phyloP scores from a whole-genome alignment of 2,888 invertebrate genomes.

The Sisyra nigra region DNA sequence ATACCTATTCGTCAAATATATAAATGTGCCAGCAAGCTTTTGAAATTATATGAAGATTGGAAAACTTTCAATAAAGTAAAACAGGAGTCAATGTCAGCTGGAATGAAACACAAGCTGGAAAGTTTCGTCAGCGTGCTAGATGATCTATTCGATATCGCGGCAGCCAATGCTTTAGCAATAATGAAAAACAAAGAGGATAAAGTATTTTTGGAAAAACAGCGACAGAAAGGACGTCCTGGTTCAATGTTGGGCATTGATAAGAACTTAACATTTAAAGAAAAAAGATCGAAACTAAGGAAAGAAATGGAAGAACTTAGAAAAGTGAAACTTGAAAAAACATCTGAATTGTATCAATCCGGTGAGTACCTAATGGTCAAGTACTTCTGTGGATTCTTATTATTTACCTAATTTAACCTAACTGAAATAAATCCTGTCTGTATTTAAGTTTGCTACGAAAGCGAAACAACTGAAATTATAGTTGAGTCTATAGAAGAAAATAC shows the following conservation, averaged over 20 bases:
- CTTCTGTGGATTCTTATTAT: neutral
- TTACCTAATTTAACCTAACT: slow-evolving; percentile 3
- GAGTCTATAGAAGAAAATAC: too few species aligned
- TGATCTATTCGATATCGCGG: slow-evolving; percentile 2
- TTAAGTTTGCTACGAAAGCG: too few species aligned
- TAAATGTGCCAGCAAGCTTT: neutral
- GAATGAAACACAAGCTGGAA: neutral
- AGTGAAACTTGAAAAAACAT: too few species aligned
- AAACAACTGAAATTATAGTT: too few species aligned
- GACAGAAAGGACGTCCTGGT: neutral
- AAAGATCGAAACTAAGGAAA: neutral
- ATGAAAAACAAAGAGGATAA: neutral
- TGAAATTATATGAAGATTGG: slow-evolving; percentile 1
- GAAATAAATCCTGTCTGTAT: too few species aligned
- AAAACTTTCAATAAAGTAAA: neutral
- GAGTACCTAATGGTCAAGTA: too few species aligned
- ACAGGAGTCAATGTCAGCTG: too few species aligned
- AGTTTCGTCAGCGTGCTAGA: neutral
- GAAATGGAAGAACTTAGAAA: neutral
- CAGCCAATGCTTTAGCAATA: neutral
- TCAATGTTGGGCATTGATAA: neutral
- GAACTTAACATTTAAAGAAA: neutral
- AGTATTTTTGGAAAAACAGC: neutral
- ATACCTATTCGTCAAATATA: neutral
- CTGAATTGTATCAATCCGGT: too few species aligned